Base-by-base conservation (phyloP, 2,888 invertebrate species). In the Spicauda simplicius region DNA sequence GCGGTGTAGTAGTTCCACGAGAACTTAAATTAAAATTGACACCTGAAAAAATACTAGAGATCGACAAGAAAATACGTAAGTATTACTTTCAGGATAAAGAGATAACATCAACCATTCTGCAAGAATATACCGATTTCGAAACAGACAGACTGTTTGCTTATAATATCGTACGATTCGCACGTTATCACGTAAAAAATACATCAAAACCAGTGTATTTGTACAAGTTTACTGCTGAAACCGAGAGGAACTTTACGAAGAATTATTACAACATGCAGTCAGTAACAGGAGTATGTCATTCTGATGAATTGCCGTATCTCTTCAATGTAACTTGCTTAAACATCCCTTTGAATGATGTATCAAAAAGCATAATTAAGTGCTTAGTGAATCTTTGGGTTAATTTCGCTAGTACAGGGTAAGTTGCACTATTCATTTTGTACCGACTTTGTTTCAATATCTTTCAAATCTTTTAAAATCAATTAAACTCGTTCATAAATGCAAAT, bases 281-380 rank as follows among this genome's bases (percentile, higher is more conserved):
- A 2, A 71, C 81, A 59, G 93, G 92, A 1, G 91, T 88, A 2
- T 93, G 93, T 72, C 93, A 93, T 71, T 81, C 88, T 2, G 93
- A 93, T 66, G 93, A 93, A 0, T 74, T 91, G 25, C 80, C 80
- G 3, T 93, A 92, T 71, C 77, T 88, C 1, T 93, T 93, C 59
- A 81, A 92, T 60, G 73, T 91, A 0, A 89, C 88, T 0, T 83
- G 83, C 63, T 71, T 88, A 60, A 81, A 87, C 60, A 77, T 91
- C 70, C 87, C 90, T n/a, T 69, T 88, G 25, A 84, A 89, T 10
- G 81, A 86, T 8, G 81, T 87, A 72, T 84, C 89, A 8, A 83
- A 70, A 73, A 50, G 61, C 1, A 78, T 87, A 48, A 85, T 91
- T 54, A 74, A 83, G 50, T 73, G 82, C 70, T 75, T 88, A 50